phyloP scores from a whole-genome alignment of 1,140 invertebrate genomes.

The Saxidomus purpurata region DNA sequence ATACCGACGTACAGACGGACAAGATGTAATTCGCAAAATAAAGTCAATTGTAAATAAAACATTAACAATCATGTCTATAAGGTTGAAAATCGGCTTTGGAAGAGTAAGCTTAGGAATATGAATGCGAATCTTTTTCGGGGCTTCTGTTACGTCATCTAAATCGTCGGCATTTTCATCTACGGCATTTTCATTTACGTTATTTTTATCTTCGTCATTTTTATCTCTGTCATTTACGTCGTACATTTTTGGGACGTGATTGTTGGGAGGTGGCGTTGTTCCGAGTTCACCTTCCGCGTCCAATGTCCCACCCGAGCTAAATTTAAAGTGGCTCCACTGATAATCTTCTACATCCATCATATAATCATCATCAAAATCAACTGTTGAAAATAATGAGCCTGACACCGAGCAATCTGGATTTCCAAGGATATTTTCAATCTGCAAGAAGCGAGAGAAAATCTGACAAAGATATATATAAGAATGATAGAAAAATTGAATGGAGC shows the following conservation, averaged over 20 bases:
- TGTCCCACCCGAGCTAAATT: neutral
- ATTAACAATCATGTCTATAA: neutral
- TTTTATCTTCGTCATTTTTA: too few species aligned
- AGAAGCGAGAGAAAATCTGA: neutral
- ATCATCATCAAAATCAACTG: neutral
- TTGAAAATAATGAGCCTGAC: neutral
- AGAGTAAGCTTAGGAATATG: neutral
- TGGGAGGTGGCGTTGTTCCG: neutral
- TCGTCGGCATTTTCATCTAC: neutral
- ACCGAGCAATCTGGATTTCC: neutral
- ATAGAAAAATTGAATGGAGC: neutral
- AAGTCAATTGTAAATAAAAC: conserved; percentile 84
- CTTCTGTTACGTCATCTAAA: neutral
- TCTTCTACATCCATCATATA: neutral
- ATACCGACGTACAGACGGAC: conserved; percentile 84
- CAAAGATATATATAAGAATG: neutral
- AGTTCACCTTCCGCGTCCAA: neutral
- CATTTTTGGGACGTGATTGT: neutral
- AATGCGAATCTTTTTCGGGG: neutral
- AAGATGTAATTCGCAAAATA: conserved; percentile 77
- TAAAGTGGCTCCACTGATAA: neutral
- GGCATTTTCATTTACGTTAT: neutral
- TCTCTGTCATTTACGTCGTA: neutral
- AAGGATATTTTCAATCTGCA: neutral
- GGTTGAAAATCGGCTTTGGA: neutral